These are phyloP conservation scores for Apteryx mantelli DNA, from an alignment of 2,113 vertebrate species.

Conservation along the genomic window DNA sequence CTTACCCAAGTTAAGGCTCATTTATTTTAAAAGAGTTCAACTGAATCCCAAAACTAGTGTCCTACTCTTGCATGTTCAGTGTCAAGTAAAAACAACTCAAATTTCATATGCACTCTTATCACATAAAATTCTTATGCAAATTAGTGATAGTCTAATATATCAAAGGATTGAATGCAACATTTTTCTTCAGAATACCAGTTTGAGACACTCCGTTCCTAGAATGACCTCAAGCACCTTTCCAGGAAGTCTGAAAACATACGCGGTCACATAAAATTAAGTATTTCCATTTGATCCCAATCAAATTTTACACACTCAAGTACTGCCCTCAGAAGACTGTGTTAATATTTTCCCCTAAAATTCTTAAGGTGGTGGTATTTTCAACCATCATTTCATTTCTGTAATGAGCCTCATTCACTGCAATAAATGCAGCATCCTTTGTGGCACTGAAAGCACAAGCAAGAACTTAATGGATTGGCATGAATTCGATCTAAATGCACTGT, in stretches of 20 bases:
- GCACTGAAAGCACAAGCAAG: neutral
- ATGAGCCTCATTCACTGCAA: neutral
- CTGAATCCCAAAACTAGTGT: neutral
- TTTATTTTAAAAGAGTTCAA: neutral
- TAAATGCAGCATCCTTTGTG: neutral
- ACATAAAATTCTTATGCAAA: neutral
- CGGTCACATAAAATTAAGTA: neutral
- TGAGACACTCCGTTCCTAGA: neutral
- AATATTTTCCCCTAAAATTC: neutral
- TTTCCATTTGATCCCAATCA: neutral
- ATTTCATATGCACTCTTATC: neutral
- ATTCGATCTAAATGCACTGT: neutral
- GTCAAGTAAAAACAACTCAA: neutral
- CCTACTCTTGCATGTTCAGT: neutral
- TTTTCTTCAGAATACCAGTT: neutral
- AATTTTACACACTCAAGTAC: neutral
- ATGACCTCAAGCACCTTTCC: neutral
- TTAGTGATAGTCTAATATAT: neutral
- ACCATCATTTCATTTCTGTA: neutral
- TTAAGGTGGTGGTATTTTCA: neutral
- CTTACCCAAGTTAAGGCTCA: neutral
- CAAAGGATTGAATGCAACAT: neutral
- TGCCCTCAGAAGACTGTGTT: neutral
- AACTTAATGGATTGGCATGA: neutral
- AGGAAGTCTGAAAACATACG: neutral